Conservation (phyloP, 2,113 vertebrate species). For the Macquaria australasica region DNA sequence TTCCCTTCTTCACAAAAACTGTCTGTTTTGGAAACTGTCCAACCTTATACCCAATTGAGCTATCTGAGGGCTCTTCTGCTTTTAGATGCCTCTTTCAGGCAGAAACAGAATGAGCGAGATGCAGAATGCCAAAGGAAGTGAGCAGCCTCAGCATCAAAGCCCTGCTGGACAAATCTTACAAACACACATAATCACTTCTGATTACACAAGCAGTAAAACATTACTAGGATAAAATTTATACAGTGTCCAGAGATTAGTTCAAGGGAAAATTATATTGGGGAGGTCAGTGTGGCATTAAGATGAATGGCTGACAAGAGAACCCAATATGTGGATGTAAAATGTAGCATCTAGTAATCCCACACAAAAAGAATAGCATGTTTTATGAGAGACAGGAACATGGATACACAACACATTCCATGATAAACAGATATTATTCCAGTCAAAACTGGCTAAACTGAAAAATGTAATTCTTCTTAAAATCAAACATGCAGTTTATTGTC, state of each 20-base stretch:
- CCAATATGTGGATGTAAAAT: background rate
- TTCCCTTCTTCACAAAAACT: conserved; percentile 13
- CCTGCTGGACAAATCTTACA: conserved; percentile 20
- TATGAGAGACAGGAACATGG: background rate
- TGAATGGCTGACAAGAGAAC: background rate
- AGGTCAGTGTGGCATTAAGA: background rate
- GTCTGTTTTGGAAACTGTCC: conserved; percentile 26
- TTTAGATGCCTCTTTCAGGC: conserved; percentile 6
- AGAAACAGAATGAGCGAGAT: background rate
- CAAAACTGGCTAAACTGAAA: background rate
- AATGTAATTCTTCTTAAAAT: background rate
- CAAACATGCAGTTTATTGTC: background rate
- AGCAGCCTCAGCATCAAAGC: conserved; percentile 6
- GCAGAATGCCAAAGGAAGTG: background rate
- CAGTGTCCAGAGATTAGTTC: background rate
- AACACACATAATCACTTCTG: conserved; percentile 3
- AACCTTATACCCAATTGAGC: conserved; percentile 2
- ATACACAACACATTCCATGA: background rate
- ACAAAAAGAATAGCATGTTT: background rate
- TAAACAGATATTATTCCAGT: background rate
- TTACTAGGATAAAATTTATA: background rate
- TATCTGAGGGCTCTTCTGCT: conserved; percentile 19
- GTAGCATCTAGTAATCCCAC: background rate
- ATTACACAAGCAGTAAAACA: background rate
- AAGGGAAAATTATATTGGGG: background rate